phyloP scores from a whole-genome alignment of 2,888 invertebrate species.

The Amiota minor region DNA sequence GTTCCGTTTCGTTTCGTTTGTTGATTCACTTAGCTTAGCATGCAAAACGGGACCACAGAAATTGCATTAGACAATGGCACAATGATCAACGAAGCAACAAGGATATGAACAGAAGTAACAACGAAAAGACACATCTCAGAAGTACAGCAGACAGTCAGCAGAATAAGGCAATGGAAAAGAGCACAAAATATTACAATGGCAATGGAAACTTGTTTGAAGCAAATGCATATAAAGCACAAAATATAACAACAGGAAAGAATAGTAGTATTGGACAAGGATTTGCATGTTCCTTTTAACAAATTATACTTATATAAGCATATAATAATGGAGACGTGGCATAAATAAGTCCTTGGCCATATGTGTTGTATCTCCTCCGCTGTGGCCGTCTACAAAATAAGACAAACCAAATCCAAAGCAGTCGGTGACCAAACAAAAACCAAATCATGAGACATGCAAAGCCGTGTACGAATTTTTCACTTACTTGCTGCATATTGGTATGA shows the following conservation, averaged over 20 bases:
- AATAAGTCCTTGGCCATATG: background rate
- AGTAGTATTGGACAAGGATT: conserved; percentile 20
- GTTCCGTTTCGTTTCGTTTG: no score
- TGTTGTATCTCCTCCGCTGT: background rate
- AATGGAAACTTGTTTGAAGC: background rate
- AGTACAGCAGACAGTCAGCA: background rate
- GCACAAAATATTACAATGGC: conserved; percentile 13
- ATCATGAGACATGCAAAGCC: no score
- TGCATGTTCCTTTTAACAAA: conserved; percentile 25
- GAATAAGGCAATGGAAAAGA: background rate
- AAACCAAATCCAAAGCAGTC: background rate
- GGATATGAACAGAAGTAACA: background rate
- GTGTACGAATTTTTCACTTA: background rate
- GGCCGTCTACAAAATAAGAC: background rate
- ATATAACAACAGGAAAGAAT: background rate
- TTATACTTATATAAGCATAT: conserved; percentile 21
- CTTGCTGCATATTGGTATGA: background rate
- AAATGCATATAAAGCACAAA: conserved; percentile 1
- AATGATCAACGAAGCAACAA: background rate
- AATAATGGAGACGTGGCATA: conserved; percentile 25
- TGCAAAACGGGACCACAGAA: background rate
- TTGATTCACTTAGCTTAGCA: background rate
- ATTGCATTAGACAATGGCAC: background rate
- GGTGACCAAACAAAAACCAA: conserved; percentile 8
- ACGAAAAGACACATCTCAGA: background rate